Percentiles rank a stretch among this genome's conserved stretches.
Evolutionary conservation across 2,888 invertebrate genomes (phyloP).

Genomic region (Agonopterix arenella): DNA sequence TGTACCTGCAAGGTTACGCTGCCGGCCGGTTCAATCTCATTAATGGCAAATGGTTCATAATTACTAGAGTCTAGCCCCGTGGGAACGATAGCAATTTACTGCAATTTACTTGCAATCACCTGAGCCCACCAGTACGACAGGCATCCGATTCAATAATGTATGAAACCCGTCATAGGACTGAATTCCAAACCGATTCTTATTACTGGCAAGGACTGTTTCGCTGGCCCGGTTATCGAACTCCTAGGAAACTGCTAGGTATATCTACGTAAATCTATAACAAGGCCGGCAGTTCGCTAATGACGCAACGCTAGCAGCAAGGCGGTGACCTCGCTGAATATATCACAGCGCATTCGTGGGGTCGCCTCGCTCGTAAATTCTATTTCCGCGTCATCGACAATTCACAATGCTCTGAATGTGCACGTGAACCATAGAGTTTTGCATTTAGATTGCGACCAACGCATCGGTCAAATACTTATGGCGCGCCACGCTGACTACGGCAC

Average conservation of each 20-base stretch:
- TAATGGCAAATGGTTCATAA: slow-evolving; percentile 2
- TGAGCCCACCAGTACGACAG: slow-evolving; percentile 30
- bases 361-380: slow-evolving; percentile 51
- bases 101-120: slow-evolving; percentile 51
- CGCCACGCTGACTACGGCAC: slow-evolving; percentile 47
- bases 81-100: slow-evolving; percentile 60
- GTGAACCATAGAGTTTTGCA: slow-evolving; percentile 35
- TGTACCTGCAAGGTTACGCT: neutral
- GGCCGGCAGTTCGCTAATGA: slow-evolving; percentile 46
- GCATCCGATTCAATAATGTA: slow-evolving; percentile 55
- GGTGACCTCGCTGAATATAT: slow-evolving; percentile 56
- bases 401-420: slow-evolving; percentile 22
- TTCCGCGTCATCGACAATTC: slow-evolving; percentile 56
- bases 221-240: slow-evolving; percentile 60
- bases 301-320: slow-evolving; percentile 43
- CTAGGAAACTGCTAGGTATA: slow-evolving; percentile 24
- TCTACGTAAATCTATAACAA: slow-evolving; percentile 40
- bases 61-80: slow-evolving; percentile 38
- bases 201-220: slow-evolving; percentile 47
- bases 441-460: slow-evolving; percentile 39
- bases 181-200: slow-evolving; percentile 43
- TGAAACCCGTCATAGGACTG: slow-evolving; percentile 32
- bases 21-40: slow-evolving; percentile 3
- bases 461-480: slow-evolving; percentile 27
- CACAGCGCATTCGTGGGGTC: slow-evolving; percentile 35